phyloP scores from a whole-genome alignment of 1,140 invertebrate genomes.

The Drosophila sp. region DNA sequence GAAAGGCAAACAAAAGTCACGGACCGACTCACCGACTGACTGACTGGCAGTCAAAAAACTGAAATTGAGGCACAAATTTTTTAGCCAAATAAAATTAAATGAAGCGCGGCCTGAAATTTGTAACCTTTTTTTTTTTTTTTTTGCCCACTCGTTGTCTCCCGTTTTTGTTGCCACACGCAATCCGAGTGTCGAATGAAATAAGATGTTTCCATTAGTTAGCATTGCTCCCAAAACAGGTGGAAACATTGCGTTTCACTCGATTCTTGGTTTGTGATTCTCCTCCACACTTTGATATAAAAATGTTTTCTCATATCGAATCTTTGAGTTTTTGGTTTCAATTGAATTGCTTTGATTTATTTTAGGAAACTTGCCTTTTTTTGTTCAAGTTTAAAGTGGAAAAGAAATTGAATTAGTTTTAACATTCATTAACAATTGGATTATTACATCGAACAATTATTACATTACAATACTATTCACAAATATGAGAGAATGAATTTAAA shows the following conservation, averaged over 20 bases:
- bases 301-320: too few relatives aligned
- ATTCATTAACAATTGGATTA: too few relatives aligned
- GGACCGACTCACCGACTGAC: not conserved
- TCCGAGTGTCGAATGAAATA: not conserved
- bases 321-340: too few relatives aligned
- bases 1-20: slow-evolving; percentile 32
- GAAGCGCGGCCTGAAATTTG: slow-evolving; percentile 60
- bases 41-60: slow-evolving; percentile 11
- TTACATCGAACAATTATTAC: too few relatives aligned
- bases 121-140: slow-evolving; percentile 13
- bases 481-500: too few relatives aligned
- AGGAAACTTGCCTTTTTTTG: too few relatives aligned
- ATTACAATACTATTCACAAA: too few relatives aligned
- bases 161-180: slow-evolving; percentile 13
- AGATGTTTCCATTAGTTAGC: slow-evolving; percentile 17
- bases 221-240: not conserved
- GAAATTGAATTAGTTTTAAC: too few relatives aligned
- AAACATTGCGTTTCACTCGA: not conserved
- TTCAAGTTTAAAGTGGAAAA: too few relatives aligned
- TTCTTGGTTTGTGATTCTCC: too few relatives aligned
- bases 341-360: too few relatives aligned
- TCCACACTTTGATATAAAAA: not conserved
- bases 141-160: not conserved
- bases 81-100: slow-evolving; percentile 80
- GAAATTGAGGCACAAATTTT: slow-evolving; percentile 66